phyloP scores from a whole-genome alignment of 2,888 invertebrate species.

The Tenodera sinensis region DNA sequence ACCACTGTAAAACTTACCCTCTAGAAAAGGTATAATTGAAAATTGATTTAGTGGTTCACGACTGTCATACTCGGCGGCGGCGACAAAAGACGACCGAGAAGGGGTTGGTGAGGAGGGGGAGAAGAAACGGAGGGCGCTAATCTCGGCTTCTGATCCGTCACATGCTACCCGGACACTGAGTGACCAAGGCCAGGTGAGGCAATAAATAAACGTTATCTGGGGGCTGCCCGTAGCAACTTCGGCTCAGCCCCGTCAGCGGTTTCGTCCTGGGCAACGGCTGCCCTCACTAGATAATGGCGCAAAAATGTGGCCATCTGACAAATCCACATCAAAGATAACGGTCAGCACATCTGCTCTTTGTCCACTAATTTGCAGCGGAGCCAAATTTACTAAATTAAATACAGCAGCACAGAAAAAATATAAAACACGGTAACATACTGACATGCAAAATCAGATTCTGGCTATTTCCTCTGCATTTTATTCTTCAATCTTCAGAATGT shows the following conservation, averaged over 20 bases:
- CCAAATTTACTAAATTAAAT: no score
- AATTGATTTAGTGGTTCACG: conserved; percentile 50
- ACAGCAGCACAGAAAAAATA: no score
- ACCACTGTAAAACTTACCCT: conserved; percentile 26
- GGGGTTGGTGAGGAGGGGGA: not conserved
- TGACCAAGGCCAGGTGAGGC: not conserved
- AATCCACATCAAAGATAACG: not conserved
- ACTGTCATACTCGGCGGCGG: conserved; percentile 41
- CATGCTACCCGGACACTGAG: not conserved
- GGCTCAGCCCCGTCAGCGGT: not conserved
- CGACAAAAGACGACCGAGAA: not conserved
- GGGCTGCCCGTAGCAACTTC: not conserved
- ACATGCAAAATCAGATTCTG: no score
- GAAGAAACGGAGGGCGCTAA: not conserved
- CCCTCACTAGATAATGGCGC: not conserved
- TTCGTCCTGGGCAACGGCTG: not conserved
- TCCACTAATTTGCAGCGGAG: not conserved
- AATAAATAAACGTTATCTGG: not conserved
- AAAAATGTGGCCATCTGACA: not conserved
- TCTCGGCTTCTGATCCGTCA: not conserved
- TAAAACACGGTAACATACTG: no score
- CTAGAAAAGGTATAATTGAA: conserved; percentile 46
- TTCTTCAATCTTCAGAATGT: no score
- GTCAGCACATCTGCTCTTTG: not conserved
- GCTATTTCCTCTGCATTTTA: no score